Percentiles rank a stretch among this genome's conserved stretches.
phyloP scores from a whole-genome alignment of 1,140 invertebrate species.

The Muscidifurax raptorellus region DNA sequence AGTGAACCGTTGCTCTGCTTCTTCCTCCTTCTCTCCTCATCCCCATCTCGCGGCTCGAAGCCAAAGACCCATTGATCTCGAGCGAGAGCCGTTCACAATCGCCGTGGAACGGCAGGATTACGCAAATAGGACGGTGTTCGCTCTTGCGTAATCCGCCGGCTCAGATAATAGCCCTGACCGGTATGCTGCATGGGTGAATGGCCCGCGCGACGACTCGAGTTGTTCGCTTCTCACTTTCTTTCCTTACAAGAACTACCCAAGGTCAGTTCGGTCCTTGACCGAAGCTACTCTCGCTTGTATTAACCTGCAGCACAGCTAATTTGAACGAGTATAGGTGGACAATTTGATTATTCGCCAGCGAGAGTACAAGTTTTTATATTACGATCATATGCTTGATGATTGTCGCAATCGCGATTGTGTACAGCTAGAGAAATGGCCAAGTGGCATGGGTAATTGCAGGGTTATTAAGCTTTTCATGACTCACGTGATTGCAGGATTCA shows the following conservation, averaged over 20 bases:
- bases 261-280: slow-evolving; percentile 13
- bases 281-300: not conserved
- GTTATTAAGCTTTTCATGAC: not conserved
- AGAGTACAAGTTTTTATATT: not conserved
- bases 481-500: not conserved
- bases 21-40: not conserved
- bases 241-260: not conserved
- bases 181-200: not conserved
- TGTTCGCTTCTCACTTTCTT: slow-evolving; percentile 1
- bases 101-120: not conserved
- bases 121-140: slow-evolving; percentile 3
- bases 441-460: not conserved
- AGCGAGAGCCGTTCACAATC: not conserved
- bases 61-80: slow-evolving; percentile 11
- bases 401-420: not conserved
- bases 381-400: too few species aligned
- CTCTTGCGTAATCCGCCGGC: slow-evolving; percentile 13
- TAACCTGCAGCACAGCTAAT: too few species aligned
- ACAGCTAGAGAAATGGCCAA: too few species aligned
- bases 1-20: not conserved
- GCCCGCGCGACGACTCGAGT: not conserved
- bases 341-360: not conserved
- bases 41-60: not conserved
- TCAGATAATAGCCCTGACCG: slow-evolving; percentile 2
- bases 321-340: too few species aligned